phyloP scores from a whole-genome alignment of 2,888 invertebrate species.

The Amphipoea oculea region DNA sequence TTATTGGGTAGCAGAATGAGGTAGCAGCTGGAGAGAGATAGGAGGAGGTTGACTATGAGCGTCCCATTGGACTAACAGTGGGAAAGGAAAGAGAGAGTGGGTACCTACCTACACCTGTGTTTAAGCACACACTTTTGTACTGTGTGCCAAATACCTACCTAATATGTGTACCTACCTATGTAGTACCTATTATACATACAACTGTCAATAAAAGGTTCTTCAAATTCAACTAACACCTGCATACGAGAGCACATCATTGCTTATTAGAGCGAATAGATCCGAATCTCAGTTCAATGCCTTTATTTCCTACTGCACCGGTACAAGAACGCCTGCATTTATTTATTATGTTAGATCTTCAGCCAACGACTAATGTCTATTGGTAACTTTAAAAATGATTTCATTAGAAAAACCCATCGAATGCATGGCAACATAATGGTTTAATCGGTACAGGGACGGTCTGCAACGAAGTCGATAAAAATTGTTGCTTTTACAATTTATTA shows the following conservation, averaged over 20 bases:
- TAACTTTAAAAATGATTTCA: not conserved
- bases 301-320: not conserved
- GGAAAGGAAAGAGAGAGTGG: not conserved
- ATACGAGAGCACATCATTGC: not conserved
- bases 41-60: not conserved
- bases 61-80: not conserved
- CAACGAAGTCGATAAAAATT: not conserved
- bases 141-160: not conserved
- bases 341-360: not conserved
- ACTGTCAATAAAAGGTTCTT: not conserved
- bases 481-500: not conserved
- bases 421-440: not conserved
- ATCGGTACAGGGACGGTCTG: not conserved
- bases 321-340: not conserved
- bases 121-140: not conserved
- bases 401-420: not conserved
- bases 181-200: not conserved
- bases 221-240: not conserved
- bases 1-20: not conserved
- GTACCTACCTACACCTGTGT: not conserved
- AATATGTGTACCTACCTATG: not conserved
- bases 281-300: not conserved
- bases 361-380: not conserved
- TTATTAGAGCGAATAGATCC: not conserved
- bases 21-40: not conserved